Conservation (phyloP, 2,113 vertebrate species). For the Hippopotamus amphibius region DNA sequence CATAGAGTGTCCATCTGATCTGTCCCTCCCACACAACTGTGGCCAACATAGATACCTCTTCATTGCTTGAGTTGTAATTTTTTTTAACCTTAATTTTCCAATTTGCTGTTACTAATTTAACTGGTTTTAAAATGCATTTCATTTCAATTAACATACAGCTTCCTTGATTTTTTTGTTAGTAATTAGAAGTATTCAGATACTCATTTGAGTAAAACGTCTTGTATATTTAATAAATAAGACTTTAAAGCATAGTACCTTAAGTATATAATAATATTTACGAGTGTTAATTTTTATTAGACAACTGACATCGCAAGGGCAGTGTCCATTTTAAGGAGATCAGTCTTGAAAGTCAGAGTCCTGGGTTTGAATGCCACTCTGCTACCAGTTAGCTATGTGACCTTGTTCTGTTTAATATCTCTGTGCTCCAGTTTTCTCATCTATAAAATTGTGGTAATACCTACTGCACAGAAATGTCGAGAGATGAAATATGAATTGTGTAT, state of each 20-base stretch:
- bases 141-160: neutral
- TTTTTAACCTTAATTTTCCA: neutral
- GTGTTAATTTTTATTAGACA: neutral
- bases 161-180: neutral
- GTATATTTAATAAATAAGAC: neutral
- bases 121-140: neutral
- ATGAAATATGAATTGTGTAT: neutral
- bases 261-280: neutral
- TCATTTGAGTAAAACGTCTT: neutral
- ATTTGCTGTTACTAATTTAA: neutral
- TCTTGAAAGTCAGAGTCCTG: neutral
- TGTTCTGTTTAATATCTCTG: neutral
- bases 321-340: neutral
- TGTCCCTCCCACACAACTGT: neutral
- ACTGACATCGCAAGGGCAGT: neutral
- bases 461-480: neutral
- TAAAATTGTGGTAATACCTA: neutral
- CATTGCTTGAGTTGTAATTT: neutral
- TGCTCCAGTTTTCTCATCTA: neutral
- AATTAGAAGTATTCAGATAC: neutral
- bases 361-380: neutral
- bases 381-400: fast-evolving
- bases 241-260: neutral
- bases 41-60: neutral
- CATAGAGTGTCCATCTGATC: neutral